Percentiles rank a stretch among this genome's conserved stretches.
Evolutionary conservation across 2,888 invertebrate genomes (phyloP).

Genomic region (Plebejus anna): DNA sequence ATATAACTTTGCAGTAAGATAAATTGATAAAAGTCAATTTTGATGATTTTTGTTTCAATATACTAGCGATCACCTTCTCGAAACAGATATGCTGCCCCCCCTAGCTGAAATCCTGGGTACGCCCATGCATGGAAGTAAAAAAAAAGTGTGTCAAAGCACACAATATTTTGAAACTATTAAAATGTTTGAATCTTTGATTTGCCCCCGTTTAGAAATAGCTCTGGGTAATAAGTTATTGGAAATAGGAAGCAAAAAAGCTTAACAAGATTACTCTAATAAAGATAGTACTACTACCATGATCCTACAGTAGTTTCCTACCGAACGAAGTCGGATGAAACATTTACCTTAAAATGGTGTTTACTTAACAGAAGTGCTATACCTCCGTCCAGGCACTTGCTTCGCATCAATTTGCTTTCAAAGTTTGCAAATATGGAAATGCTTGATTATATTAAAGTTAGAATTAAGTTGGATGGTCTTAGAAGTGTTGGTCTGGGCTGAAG

Average conservation of each 20-base stretch:
- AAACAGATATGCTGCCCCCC: too few relatives aligned
- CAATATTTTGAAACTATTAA: too few relatives aligned
- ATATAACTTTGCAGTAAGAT: too few relatives aligned
- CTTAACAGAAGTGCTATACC: not conserved
- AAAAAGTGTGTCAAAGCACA: too few relatives aligned
- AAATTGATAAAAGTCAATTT: too few relatives aligned
- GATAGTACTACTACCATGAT: not conserved
- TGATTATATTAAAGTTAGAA: slow-evolving; percentile 28
- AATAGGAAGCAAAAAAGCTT: not conserved
- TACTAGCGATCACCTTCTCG: too few relatives aligned
- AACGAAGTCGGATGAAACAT: not conserved
- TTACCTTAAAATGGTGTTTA: not conserved
- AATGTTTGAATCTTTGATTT: too few relatives aligned
- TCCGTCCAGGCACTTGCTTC: not conserved
- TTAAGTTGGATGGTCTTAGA: slow-evolving; percentile 22
- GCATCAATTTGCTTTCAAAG: slow-evolving; percentile 25
- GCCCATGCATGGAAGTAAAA: too few relatives aligned
- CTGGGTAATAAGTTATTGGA: not conserved
- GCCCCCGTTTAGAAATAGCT: too few relatives aligned
- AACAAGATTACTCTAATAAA: not conserved
- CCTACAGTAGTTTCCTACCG: not conserved
- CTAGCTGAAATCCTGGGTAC: too few relatives aligned
- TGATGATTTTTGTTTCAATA: too few relatives aligned
- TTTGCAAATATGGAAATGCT: slow-evolving; percentile 28
- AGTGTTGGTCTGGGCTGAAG: slow-evolving; percentile 13